These are phyloP conservation scores for Campoletis sonorensis DNA, from an alignment of 1,140 invertebrate genomes.

Conservation along the genomic window DNA sequence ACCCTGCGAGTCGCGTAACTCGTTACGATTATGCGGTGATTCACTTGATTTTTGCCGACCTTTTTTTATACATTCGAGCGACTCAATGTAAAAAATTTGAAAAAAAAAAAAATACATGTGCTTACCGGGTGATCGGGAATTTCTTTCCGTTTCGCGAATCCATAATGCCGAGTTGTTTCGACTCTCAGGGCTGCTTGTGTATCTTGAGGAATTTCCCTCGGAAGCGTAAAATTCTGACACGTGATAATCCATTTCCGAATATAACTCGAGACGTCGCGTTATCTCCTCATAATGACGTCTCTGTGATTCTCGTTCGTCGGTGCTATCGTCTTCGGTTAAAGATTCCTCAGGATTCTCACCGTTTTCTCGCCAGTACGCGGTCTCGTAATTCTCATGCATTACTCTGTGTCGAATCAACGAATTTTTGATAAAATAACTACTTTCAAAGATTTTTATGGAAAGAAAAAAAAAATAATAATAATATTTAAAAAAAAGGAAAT, in stretches of 20 bases:
- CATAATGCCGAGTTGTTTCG: slow-evolving; percentile 38
- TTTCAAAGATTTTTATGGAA: no score
- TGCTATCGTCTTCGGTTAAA: slow-evolving; percentile 36
- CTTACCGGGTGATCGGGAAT: slow-evolving; percentile 38
- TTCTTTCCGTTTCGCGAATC: slow-evolving; percentile 39
- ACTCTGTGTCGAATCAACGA: slow-evolving; percentile 14
- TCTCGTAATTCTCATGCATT: neutral
- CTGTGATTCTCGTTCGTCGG: slow-evolving; percentile 27
- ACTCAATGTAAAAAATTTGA: no score
- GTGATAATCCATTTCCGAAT: slow-evolving; percentile 42
- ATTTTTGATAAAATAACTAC: neutral
- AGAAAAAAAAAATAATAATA: no score
- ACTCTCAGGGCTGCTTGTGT: slow-evolving; percentile 49
- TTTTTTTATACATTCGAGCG: neutral
- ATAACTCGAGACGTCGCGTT: slow-evolving; percentile 43
- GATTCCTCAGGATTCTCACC: slow-evolving; percentile 31
- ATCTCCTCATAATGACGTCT: slow-evolving; percentile 45
- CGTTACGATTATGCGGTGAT: neutral
- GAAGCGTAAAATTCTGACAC: slow-evolving; percentile 49
- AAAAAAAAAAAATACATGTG: no score
- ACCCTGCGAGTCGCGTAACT: slow-evolving; percentile 30
- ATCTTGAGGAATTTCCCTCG: slow-evolving; percentile 44
- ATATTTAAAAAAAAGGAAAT: no score
- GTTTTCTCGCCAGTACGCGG: slow-evolving; percentile 6
- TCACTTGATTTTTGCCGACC: no score